Conservation (phyloP, 2,888 invertebrate genomes). For the Saturnia japonica region DNA sequence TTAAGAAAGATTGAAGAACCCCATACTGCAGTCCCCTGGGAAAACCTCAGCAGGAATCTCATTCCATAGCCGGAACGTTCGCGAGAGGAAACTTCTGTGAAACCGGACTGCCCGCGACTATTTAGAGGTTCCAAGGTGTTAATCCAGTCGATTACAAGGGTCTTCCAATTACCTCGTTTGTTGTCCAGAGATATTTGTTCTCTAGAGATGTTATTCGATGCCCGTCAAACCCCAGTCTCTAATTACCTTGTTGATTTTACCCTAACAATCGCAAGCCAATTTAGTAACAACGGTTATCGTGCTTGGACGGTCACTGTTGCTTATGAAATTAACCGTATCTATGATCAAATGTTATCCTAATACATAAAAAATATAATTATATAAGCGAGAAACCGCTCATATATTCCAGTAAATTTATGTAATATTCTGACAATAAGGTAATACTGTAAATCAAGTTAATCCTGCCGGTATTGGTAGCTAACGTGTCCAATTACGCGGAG, state of each 20-base stretch:
- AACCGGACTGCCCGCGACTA: no score
- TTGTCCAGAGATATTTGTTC: no score
- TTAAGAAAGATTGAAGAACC: no score
- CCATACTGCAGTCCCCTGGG: no score
- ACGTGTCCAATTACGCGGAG: slow-evolving; percentile 2
- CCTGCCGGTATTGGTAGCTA: neutral
- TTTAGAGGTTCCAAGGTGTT: no score
- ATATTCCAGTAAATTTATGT: neutral
- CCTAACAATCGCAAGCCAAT: neutral
- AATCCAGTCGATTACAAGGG: no score
- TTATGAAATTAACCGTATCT: neutral
- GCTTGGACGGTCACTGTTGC: no score
- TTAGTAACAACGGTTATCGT: neutral
- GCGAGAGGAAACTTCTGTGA: no score
- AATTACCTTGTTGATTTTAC: neutral
- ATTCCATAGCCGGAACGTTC: no score
- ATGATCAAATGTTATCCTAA: neutral
- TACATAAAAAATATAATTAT: neutral
- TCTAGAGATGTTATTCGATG: neutral
- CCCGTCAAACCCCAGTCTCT: neutral
- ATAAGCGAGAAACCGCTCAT: neutral
- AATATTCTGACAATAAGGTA: slow-evolving; percentile 1
- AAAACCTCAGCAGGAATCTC: no score
- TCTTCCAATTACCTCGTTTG: no score
- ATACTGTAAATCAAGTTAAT: slow-evolving; percentile 13